A percentile compares a stretch with the other conserved stretches of the same genome.
phyloP scores from a whole-genome alignment of 2,113 vertebrate species.

The Octodon degus region DNA sequence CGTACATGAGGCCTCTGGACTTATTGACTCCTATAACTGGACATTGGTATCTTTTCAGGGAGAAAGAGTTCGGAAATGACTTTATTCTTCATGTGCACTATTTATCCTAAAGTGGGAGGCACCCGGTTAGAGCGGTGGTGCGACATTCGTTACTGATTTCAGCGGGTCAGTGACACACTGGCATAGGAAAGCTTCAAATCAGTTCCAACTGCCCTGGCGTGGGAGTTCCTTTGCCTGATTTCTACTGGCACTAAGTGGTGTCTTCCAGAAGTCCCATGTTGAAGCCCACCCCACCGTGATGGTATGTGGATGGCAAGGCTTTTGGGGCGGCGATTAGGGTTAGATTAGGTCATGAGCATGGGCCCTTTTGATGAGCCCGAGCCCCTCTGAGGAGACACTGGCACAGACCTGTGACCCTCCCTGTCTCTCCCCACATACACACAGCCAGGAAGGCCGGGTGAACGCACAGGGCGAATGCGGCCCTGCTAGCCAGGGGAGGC shows the following conservation, averaged over 20 bases:
- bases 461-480: no score
- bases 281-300: background rate
- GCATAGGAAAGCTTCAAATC: background rate
- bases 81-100: background rate
- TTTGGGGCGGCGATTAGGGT: background rate
- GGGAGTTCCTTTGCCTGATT: background rate
- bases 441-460: background rate
- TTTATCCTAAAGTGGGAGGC: background rate
- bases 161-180: background rate
- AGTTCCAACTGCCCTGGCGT: no score
- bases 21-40: background rate
- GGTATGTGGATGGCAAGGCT: background rate
- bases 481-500: no score
- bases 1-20: background rate
- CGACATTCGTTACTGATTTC: background rate
- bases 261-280: background rate
- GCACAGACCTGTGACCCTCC: no score
- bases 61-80: background rate
- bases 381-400: no score
- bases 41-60: background rate
- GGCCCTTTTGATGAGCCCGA: no score
- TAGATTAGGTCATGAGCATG: no score
- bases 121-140: background rate
- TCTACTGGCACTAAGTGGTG: background rate
- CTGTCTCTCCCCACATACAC: background rate